A percentile compares a stretch with the other conserved stretches of the same genome.
phyloP scores from a whole-genome alignment of 2,888 invertebrate species.

The Dione juno region DNA sequence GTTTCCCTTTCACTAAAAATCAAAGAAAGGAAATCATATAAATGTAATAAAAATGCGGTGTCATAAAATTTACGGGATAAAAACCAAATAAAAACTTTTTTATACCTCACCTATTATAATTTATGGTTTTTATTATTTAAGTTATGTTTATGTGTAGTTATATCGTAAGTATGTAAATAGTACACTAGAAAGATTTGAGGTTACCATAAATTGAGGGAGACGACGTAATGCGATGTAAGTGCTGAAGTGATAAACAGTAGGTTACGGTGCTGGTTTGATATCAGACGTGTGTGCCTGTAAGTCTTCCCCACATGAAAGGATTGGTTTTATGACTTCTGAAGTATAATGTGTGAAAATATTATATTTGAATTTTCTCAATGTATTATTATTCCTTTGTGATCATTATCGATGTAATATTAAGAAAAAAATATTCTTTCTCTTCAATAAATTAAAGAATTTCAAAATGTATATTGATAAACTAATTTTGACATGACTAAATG shows the following conservation, averaged over 20 bases:
- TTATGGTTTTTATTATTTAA: conserved; percentile 40
- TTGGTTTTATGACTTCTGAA: conserved; percentile 67
- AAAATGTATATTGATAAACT: background rate
- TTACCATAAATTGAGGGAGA: conserved; percentile 63
- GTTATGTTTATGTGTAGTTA: conserved; percentile 33
- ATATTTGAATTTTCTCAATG: conserved; percentile 15
- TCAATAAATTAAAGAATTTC: background rate
- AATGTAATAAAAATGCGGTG: conserved; percentile 39
- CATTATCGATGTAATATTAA: conserved; percentile 14
- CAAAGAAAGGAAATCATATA: conserved; percentile 32
- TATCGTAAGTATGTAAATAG: conserved; percentile 42
- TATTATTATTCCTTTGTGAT: background rate
- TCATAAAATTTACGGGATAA: conserved; percentile 40
- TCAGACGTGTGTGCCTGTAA: conserved; percentile 63
- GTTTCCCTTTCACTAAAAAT: conserved; percentile 10
- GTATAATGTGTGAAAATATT: conserved; percentile 22
- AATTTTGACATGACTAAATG: background rate
- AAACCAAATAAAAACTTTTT: conserved; percentile 42
- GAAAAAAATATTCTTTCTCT: too few species aligned
- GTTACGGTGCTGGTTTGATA: conserved; percentile 55
- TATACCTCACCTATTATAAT: conserved; percentile 39
- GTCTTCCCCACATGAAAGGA: conserved; percentile 71
- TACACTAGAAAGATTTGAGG: conserved; percentile 54
- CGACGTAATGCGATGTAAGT: conserved; percentile 64
- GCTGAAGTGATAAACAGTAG: conserved; percentile 65